Percentiles rank a stretch among this genome's conserved stretches.
Evolutionary conservation across 1,140 invertebrate genomes (phyloP).

Genomic region (Dendrolimus punctatus): DNA sequence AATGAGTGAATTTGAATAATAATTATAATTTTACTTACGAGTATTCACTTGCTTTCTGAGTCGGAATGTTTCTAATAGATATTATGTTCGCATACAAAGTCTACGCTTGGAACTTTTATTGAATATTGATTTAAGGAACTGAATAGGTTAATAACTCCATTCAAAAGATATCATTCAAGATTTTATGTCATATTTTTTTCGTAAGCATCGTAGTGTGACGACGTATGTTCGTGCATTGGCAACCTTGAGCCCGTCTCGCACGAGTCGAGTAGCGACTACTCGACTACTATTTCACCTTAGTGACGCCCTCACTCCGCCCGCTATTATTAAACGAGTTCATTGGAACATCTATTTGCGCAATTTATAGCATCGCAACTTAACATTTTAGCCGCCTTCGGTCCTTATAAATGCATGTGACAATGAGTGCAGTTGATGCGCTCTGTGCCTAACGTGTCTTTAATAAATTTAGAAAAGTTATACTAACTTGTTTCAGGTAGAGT

Average conservation of each 20-base stretch:
- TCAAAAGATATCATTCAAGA: conserved; percentile 10
- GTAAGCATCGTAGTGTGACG: conserved; percentile 27
- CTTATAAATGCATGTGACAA: no score
- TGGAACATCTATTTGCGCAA: conserved; percentile 71
- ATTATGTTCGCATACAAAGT: no score
- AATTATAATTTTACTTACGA: no score
- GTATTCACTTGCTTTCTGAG: no score
- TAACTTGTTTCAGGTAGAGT: no score
- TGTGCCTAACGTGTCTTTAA: no score
- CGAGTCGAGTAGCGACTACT: conserved; percentile 26
- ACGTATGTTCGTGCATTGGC: conserved; percentile 29
- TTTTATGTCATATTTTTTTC: conserved; percentile 13
- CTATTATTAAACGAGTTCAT: conserved; percentile 72
- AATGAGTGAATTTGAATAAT: no score
- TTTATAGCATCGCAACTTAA: conserved; percentile 59
- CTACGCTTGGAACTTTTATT: no score
- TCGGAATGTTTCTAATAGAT: no score
- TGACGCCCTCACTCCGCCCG: conserved; percentile 61
- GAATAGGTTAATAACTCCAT: background rate
- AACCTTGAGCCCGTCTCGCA: conserved; percentile 48
- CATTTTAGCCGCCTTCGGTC: conserved; percentile 21
- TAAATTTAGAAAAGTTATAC: no score
- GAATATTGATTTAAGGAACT: no score
- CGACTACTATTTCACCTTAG: conserved; percentile 24
- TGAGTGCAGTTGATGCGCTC: no score